Evolutionary conservation across 2,888 invertebrate species (phyloP).

Genomic region (Aproaerema taeniolella): DNA sequence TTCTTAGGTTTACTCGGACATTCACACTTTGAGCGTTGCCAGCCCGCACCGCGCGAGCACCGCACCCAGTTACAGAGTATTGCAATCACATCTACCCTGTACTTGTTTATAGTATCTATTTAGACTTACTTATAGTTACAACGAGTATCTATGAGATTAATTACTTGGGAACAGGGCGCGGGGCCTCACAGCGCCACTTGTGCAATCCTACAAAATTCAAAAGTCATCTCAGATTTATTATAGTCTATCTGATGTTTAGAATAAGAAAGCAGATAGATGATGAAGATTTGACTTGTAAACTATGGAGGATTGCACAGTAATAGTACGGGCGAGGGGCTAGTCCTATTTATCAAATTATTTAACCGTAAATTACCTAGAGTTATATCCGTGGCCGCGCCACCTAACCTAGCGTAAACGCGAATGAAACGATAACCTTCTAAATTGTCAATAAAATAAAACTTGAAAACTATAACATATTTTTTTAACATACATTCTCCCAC

Average conservation of each 20-base stretch:
- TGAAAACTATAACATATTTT: slow-evolving; percentile 65
- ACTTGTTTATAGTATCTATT: slow-evolving; percentile 70
- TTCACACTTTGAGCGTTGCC: slow-evolving; percentile 8
- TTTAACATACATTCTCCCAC: slow-evolving; percentile 49
- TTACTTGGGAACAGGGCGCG: slow-evolving; percentile 41
- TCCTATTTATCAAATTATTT: slow-evolving; percentile 36
- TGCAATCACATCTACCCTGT: slow-evolving; percentile 74
- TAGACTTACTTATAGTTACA: slow-evolving; percentile 61
- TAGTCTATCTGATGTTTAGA: too few relatives aligned
- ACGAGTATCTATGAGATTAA: slow-evolving; percentile 61
- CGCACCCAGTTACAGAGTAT: slow-evolving; percentile 67
- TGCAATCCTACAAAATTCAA: slow-evolving; percentile 3
- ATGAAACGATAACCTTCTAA: slow-evolving; percentile 66
- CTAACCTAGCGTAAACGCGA: slow-evolving; percentile 72
- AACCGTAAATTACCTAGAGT: slow-evolving; percentile 51
- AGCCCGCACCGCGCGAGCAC: slow-evolving; percentile 35
- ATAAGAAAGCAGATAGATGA: too few relatives aligned
- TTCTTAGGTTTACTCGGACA: slow-evolving; percentile 3
- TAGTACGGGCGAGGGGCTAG: slow-evolving; percentile 25
- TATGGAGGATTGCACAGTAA: neutral
- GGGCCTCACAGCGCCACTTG: slow-evolving; percentile 50
- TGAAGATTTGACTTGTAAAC: neutral
- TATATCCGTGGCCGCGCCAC: slow-evolving; percentile 65
- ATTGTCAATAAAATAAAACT: slow-evolving; percentile 65
- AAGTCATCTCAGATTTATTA: too few relatives aligned